phyloP scores from a whole-genome alignment of 1,140 invertebrate species.

The Trachelipus rathkii region DNA sequence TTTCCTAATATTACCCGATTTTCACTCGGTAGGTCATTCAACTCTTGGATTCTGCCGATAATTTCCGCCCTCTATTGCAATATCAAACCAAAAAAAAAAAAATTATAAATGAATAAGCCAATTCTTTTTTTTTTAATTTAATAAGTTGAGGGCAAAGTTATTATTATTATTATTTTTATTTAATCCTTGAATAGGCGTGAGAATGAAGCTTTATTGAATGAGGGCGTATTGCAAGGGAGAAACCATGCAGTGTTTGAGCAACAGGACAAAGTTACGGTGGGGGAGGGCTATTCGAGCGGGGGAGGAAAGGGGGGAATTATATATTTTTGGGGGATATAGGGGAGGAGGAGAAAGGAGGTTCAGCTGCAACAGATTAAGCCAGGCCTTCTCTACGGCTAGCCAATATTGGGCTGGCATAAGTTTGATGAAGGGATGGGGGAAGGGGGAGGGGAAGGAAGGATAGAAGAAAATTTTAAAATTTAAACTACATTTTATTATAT shows the following conservation, averaged over 20 bases:
- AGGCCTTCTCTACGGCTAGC: background rate
- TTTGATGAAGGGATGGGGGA: background rate
- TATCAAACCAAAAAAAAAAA: no score
- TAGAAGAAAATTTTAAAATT: background rate
- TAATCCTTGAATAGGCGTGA: background rate
- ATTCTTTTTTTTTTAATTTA: no score
- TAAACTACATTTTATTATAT: no score
- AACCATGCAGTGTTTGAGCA: slow-evolving; percentile 3
- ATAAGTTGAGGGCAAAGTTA: no score
- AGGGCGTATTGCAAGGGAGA: slow-evolving; percentile 3
- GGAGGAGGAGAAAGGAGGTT: background rate
- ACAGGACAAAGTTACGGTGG: slow-evolving; percentile 4
- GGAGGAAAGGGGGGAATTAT: background rate
- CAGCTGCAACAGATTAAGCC: slow-evolving; percentile 7
- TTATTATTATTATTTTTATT: background rate
- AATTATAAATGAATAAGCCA: no score
- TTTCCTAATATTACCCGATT: slow-evolving; percentile 8
- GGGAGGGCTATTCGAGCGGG: background rate
- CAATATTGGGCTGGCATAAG: slow-evolving; percentile 5
- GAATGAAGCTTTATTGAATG: slow-evolving; percentile 8
- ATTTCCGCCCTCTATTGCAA: background rate
- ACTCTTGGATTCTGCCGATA: background rate
- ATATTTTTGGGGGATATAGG: background rate
- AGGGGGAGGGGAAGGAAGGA: no score
- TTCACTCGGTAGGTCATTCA: background rate